Base-by-base conservation (phyloP, 2,797 vertebrate genomes). In the Gymnothorax javanicus region DNA sequence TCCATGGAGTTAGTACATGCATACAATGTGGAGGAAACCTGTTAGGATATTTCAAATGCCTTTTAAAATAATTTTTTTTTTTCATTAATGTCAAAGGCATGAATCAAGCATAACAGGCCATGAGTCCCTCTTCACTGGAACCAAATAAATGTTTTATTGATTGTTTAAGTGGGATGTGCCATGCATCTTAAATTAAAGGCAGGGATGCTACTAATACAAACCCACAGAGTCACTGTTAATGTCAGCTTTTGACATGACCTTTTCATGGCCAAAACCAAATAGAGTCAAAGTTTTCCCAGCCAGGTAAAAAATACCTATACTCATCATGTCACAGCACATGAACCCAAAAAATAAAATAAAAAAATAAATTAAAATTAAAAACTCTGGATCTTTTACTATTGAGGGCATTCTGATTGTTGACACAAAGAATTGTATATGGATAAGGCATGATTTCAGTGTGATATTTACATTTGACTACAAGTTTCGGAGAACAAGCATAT, bases 51-150 rank as follows among this genome's bases (percentile, higher is more conserved):
- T 75, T 75, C 27, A 43, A 15, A 75, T 15, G 27, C 71, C 43
- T 75, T 75, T 15, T 33, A 13, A 15, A 43, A 15, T 43, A 33
- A 75, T 43, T 3, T 27, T 15, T 43, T 15, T 33, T 75, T 43
- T 75, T 75, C 71, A 75, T 75, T 75, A 75, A 75, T 43, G 27
- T 43, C 71, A 12, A 15, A 75, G 27, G 15, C 71, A 75, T 75
- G 71, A 75, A 43, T 75, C 25, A 43, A 75, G 71, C 33, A 5
- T 75, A 43, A 17, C 27, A 15, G 33, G 11, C 71, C 33, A 75
- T 4, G 33, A 33, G 43, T 4, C 11, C 11, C 71, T 33, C 71
- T 33, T 43, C 33, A 7, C 69, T 71, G 33, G 12, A 71, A 11
- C 25, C 7, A 13, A 43, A 12, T 13, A 12, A 43, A 13, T 33